Evolutionary conservation across 2,888 invertebrate species (phyloP).

Genomic region (Caenorhabditis doughertyi): DNA sequence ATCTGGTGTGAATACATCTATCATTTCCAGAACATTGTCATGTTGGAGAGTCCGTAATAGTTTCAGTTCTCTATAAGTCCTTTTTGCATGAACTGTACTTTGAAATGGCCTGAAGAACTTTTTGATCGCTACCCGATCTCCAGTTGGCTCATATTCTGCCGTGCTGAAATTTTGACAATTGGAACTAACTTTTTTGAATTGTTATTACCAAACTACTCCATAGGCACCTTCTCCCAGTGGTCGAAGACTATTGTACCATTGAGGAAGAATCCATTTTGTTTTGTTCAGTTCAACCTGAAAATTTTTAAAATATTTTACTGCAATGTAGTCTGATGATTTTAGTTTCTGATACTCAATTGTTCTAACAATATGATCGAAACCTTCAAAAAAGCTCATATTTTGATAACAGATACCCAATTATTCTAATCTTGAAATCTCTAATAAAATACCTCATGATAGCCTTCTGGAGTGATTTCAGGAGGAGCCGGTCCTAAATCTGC

Average conservation of each 20-base stretch:
- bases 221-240: conserved; percentile 77
- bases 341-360: too few relatives aligned
- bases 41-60: conserved; percentile 98
- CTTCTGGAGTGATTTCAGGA: conserved; percentile 66
- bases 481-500: conserved; percentile 72
- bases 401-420: too few relatives aligned
- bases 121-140: conserved; percentile 94
- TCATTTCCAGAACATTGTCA: conserved; percentile 91
- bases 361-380: too few relatives aligned
- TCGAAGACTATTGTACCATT: conserved; percentile 69
- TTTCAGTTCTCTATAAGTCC: conserved; percentile 90
- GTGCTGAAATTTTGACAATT: conserved; percentile 60
- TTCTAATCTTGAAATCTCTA: too few relatives aligned
- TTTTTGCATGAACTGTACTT: conserved; percentile 96
- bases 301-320: too few relatives aligned
- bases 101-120: conserved; percentile 97
- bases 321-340: background rate
- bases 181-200: background rate
- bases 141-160: conserved; percentile 71
- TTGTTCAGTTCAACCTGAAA: conserved; percentile 91
- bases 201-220: conserved; percentile 74
- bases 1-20: conserved; percentile 80
- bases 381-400: too few relatives aligned
- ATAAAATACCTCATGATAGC: conserved; percentile 72
- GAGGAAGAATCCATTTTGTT: conserved; percentile 86